Conservation (phyloP, 2,888 invertebrate genomes). For the Cerastis leucographa region DNA sequence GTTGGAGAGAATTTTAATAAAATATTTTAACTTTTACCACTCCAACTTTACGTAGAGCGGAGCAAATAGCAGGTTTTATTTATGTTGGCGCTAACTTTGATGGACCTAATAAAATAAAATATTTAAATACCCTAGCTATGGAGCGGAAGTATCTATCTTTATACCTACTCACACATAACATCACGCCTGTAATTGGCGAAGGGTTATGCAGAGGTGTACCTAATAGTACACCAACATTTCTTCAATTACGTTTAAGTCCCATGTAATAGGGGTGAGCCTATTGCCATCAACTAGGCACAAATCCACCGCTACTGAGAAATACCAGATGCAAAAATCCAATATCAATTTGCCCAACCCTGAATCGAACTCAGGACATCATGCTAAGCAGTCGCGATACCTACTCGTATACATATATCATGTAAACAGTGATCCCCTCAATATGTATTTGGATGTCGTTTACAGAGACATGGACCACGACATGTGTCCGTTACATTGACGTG, state of each 20-base stretch:
- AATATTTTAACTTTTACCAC: slow-evolving; percentile 58
- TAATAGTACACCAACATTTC: too few species aligned
- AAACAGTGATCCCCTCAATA: slow-evolving; percentile 11
- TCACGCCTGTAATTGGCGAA: too few species aligned
- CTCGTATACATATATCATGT: slow-evolving; percentile 1
- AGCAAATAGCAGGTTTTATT: slow-evolving; percentile 55
- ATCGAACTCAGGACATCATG: too few species aligned
- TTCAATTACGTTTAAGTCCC: too few species aligned
- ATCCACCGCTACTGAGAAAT: too few species aligned
- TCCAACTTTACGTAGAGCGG: slow-evolving; percentile 43
- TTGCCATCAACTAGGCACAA: too few species aligned
- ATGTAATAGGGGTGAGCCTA: too few species aligned
- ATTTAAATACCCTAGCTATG: slow-evolving; percentile 23
- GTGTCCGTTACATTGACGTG: slow-evolving; percentile 58
- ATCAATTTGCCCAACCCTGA: too few species aligned
- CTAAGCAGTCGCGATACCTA: not conserved
- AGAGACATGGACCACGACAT: slow-evolving; percentile 46
- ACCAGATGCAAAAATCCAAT: too few species aligned
- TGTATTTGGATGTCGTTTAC: slow-evolving; percentile 32
- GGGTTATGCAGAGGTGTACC: too few species aligned
- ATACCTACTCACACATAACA: not conserved
- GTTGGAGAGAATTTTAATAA: slow-evolving; percentile 54
- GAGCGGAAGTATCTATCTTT: slow-evolving; percentile 1
- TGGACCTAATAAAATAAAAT: slow-evolving; percentile 57
- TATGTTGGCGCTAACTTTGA: slow-evolving; percentile 57